phyloP scores from a whole-genome alignment of 1,140 invertebrate species.

The Globodera rostochiensis region DNA sequence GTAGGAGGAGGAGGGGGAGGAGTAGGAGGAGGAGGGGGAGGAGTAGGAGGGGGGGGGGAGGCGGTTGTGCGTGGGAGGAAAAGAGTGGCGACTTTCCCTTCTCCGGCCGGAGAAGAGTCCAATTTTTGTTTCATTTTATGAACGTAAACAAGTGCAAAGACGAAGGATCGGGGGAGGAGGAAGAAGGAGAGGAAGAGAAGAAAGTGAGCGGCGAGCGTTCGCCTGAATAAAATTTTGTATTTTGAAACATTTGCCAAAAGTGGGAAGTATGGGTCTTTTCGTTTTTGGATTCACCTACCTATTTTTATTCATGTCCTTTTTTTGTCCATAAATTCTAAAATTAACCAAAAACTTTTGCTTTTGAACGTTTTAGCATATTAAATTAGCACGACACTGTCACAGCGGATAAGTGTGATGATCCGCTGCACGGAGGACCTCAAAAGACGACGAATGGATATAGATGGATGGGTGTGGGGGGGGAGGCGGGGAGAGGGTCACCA shows the following conservation, averaged over 20 bases:
- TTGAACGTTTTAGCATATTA: too few relatives aligned
- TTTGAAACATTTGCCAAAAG: not conserved
- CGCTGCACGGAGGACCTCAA: not conserved
- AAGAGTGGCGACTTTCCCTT: not conserved
- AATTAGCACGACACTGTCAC: too few relatives aligned
- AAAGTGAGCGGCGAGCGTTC: not conserved
- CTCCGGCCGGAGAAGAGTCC: not conserved
- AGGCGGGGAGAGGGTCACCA: not conserved
- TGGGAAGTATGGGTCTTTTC: too few relatives aligned
- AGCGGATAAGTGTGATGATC: not conserved
- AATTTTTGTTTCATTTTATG: conserved; percentile 1
- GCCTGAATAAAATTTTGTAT: not conserved
- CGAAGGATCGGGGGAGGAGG: not conserved
- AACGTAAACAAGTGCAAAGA: not conserved
- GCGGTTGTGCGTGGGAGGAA: not conserved
- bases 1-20: too few relatives aligned
- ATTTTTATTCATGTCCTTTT: too few relatives aligned
- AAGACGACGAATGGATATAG: not conserved
- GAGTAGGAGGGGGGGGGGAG: not conserved
- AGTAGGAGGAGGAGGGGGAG: not conserved
- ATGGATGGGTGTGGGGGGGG: not conserved
- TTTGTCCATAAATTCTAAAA: too few relatives aligned
- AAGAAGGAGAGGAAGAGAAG: not conserved
- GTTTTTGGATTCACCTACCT: too few relatives aligned
- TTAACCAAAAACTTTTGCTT: too few relatives aligned